phyloP scores from a whole-genome alignment of 1,140 invertebrate genomes.

The Penaeus indicus region DNA sequence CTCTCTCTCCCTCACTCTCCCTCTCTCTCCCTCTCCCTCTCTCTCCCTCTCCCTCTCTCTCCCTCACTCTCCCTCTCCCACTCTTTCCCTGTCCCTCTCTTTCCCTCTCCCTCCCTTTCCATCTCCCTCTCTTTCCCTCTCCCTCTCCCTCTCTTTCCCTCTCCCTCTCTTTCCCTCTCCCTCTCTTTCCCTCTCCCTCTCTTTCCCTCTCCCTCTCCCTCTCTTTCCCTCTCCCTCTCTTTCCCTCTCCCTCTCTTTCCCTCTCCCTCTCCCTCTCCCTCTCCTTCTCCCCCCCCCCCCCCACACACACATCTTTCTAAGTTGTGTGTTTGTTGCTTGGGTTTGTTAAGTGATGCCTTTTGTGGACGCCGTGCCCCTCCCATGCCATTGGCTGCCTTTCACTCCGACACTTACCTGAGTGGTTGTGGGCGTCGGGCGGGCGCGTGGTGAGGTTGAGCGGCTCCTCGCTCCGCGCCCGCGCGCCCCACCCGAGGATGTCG shows the following conservation, averaged over 20 bases:
- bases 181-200: neutral
- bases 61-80: no score
- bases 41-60: neutral
- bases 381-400: no score
- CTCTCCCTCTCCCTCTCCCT: neutral
- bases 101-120: no score
- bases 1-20: neutral
- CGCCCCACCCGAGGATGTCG: conserved; percentile 55
- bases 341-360: neutral
- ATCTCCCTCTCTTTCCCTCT: no score
- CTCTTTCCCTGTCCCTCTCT: no score
- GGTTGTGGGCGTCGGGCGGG: conserved; percentile 32
- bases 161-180: neutral
- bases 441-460: conserved; percentile 59
- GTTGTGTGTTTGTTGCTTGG: neutral
- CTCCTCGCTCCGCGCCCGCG: conserved; percentile 42
- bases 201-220: neutral
- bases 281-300: neutral
- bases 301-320: neutral
- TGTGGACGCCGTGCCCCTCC: neutral
- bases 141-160: no score
- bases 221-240: neutral
- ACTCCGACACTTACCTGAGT: conserved; percentile 15
- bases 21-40: neutral
- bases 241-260: neutral